Conservation (phyloP, 2,888 invertebrate species). For the Melolontha melolontha region DNA sequence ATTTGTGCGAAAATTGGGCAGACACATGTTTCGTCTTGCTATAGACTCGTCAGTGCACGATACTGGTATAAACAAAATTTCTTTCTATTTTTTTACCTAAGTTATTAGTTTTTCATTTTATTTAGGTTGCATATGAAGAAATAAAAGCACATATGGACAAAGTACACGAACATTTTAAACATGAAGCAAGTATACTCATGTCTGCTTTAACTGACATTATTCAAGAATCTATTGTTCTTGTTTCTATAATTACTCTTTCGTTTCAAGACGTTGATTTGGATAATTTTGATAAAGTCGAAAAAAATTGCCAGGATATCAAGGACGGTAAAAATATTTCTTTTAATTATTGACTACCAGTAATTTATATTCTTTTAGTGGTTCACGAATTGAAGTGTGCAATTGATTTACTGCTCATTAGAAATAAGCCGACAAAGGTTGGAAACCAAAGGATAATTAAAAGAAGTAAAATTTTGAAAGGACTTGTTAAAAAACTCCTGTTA, state of each 20-base stretch:
- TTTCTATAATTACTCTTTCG: conserved; percentile 47
- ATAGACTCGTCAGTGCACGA: no score
- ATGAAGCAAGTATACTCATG: conserved; percentile 17
- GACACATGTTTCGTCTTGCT: no score
- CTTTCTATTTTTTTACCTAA: no score
- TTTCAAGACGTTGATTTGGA: conserved; percentile 47
- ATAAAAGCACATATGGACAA: conserved; percentile 40
- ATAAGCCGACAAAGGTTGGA: conserved; percentile 44
- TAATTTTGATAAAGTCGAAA: conserved; percentile 44
- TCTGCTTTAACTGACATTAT: conserved; percentile 47
- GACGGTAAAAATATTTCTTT: conserved; percentile 46
- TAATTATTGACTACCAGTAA: conserved; percentile 1
- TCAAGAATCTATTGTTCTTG: conserved; percentile 50
- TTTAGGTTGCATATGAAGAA: conserved; percentile 53
- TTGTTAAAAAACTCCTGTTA: conserved; percentile 52
- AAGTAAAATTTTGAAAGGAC: conserved; percentile 55
- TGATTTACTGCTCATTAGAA: conserved; percentile 49
- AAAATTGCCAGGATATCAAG: conserved; percentile 48
- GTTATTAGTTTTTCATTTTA: conserved; percentile 9
- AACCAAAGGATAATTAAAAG: conserved; percentile 55
- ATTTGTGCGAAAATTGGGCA: no score
- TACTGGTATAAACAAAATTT: no score
- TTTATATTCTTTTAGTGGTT: conserved; percentile 54
- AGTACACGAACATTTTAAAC: conserved; percentile 21
- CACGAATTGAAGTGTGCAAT: conserved; percentile 54